Evolutionary conservation across 2,113 vertebrate genomes (phyloP), one percentile per base, ranked within the genome.

Genomic region (Pelecanus crispus): DNA sequence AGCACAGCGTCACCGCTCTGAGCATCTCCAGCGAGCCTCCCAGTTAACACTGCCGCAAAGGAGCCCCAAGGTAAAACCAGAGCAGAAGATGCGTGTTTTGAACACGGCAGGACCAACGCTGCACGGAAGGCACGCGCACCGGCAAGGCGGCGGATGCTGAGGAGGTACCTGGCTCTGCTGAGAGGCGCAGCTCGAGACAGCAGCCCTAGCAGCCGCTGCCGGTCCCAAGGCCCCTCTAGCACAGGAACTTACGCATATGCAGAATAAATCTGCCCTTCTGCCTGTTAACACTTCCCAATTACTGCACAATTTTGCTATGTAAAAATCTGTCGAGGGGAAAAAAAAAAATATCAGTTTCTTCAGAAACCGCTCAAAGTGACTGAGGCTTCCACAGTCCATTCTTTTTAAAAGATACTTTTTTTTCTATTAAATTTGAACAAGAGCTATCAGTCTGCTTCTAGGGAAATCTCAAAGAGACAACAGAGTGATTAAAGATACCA

Each of bases 101-200:
- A 47, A 42, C 4, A 8, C 55, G 21, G 81, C 1, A 44, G 68
- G 56, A 45, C 22, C 49, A 17, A 10, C 0, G 1, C 73, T 13
- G 49, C 8, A 3, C 1, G 45, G 13, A 36, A 10, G 49, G 42
- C 3, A 4, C 28, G 9, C 2, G 9, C 4, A 28, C 3, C 15
- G 49, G 68, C 32, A 36, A 22, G 29, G 75, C 53, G 86, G 29
- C 13, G 59, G 89, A 13, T 61, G 89, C 78, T n/a, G 52, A 32
- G 80, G 7, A 70, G 66, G 62, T 2, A 49, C 47, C 52, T 20
- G 70, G 71, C 65, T 67, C 79, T 34, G 34, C 13, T 71, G 4
- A 1, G 68, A 28, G 73, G 18, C 52, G 17, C 31, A 28, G 53
- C 53, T 45, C 55, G 3, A 21, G 38, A 34, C 28, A 45, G 28